phyloP scores from a whole-genome alignment of 2,888 invertebrate species.

The Pheosia tremula region DNA sequence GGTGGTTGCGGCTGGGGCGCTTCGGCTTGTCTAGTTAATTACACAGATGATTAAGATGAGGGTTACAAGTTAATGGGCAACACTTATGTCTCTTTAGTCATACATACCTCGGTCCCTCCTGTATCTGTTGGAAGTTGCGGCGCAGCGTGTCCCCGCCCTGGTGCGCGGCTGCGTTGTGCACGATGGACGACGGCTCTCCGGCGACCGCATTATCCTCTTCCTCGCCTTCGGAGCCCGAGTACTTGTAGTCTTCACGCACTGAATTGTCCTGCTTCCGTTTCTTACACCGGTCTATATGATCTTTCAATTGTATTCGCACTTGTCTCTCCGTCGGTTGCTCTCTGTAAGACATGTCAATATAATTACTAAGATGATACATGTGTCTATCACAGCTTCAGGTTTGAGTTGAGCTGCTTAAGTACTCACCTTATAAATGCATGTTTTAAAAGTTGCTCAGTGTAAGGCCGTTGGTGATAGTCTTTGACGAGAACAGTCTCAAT shows the following conservation, averaged over 20 bases:
- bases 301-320: constrained; percentile 98
- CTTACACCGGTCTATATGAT: constrained; percentile 98
- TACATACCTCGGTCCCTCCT: constrained; percentile 86
- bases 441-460: constrained; percentile 98
- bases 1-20: constrained; percentile 85
- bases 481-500: constrained; percentile 99
- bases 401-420: background rate
- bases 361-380: background rate
- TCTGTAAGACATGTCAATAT: constrained; percentile 62
- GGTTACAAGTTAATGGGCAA: constrained; percentile 26
- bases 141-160: constrained; percentile 97
- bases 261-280: constrained; percentile 96
- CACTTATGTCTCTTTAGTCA: constrained; percentile 7
- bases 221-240: constrained; percentile 98
- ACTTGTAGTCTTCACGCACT: constrained; percentile 90
- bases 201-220: constrained; percentile 96
- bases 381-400: background rate
- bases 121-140: constrained; percentile 99
- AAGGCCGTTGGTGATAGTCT: constrained; percentile 99
- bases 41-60: constrained; percentile 23
- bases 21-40: constrained; percentile 86
- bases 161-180: constrained; percentile 90
- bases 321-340: constrained; percentile 99
- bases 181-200: constrained; percentile 97
- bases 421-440: constrained; percentile 95